A percentile compares a stretch with the other conserved stretches of the same genome.
phyloP scores from a whole-genome alignment of 2,113 vertebrate genomes.

The Rhinolophus sinicus region DNA sequence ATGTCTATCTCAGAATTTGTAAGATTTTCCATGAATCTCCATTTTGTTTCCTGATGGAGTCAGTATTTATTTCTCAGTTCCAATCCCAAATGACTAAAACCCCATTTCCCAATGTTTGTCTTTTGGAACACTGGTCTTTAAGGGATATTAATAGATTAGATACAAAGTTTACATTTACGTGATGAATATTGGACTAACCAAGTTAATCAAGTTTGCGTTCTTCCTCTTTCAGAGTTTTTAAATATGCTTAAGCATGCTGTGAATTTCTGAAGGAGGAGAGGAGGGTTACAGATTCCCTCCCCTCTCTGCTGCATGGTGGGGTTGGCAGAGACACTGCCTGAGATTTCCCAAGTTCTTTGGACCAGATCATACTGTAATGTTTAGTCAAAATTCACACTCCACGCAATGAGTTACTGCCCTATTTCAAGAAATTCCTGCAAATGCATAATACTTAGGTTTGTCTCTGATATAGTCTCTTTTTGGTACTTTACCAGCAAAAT shows the following conservation, averaged over 20 bases:
- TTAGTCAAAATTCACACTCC: background rate
- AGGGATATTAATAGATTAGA: background rate
- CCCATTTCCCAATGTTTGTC: background rate
- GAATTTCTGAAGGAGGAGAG: background rate
- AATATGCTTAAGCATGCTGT: background rate
- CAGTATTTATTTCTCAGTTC: background rate
- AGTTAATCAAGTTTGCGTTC: background rate
- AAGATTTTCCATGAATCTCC: background rate
- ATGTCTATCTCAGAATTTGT: background rate
- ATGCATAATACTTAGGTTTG: background rate
- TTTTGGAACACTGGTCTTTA: background rate
- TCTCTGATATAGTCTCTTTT: background rate
- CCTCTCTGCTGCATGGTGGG: background rate
- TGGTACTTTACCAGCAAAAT: constrained; percentile 38
- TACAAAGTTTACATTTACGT: background rate
- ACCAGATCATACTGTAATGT: background rate
- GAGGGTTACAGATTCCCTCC: background rate
- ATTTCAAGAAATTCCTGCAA: background rate
- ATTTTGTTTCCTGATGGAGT: background rate
- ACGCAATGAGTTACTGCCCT: background rate
- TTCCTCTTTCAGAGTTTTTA: background rate
- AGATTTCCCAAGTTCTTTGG: background rate
- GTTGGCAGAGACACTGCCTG: background rate
- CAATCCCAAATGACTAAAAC: background rate
- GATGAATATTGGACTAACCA: background rate